Conservation (phyloP, 2,888 invertebrate species). For the Aleiodes alternator region DNA sequence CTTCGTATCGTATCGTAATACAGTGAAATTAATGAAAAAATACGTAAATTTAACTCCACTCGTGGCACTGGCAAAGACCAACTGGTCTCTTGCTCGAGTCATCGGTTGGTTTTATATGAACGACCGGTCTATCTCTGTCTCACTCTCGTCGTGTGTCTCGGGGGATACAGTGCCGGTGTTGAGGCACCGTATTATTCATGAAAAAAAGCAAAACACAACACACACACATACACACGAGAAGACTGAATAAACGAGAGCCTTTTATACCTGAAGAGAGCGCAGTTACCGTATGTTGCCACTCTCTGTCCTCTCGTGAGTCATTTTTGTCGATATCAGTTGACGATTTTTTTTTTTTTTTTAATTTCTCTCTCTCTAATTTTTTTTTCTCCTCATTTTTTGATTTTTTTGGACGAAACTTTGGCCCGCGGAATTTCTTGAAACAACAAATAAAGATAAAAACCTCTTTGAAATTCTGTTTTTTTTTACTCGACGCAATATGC, state of each 20-base stretch:
- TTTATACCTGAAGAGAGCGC: constrained; percentile 8
- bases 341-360: constrained; percentile 26
- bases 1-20: too few species aligned
- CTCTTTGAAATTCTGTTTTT: constrained; percentile 2
- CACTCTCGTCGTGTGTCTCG: constrained; percentile 44
- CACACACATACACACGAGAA: not conserved
- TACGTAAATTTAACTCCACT: constrained; percentile 61
- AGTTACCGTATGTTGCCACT: constrained; percentile 8
- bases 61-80: constrained; percentile 67
- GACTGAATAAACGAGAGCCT: constrained; percentile 26
- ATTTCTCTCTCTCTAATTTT: not conserved
- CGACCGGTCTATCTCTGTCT: constrained; percentile 64
- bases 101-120: constrained; percentile 70
- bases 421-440: constrained; percentile 40
- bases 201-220: constrained; percentile 42
- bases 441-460: constrained; percentile 35
- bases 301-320: constrained; percentile 41
- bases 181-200: constrained; percentile 39
- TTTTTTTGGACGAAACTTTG: constrained; percentile 32
- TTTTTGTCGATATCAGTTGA: constrained; percentile 43
- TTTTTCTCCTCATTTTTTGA: not conserved
- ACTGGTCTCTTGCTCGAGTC: constrained; percentile 69
- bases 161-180: constrained; percentile 14
- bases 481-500: constrained; percentile 4
- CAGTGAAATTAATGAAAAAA: constrained; percentile 4